These are phyloP conservation scores for Montifringilla adamsi DNA, from an alignment of 2,113 vertebrate species.

Conservation along the genomic window DNA sequence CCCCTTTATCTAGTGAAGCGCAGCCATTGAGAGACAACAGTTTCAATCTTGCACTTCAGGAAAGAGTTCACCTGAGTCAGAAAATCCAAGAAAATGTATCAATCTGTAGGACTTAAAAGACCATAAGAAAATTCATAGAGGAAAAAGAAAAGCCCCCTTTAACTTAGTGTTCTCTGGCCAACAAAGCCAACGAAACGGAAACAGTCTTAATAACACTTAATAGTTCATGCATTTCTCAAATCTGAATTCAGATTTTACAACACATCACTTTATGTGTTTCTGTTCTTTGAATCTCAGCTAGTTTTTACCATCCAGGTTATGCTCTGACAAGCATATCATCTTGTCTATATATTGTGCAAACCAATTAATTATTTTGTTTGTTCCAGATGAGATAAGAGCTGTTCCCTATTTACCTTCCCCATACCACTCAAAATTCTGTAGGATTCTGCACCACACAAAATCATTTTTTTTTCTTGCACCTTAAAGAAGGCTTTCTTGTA, in stretches of 20 bases:
- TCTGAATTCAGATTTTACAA: neutral
- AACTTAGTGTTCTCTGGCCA: neutral
- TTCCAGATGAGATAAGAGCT: neutral
- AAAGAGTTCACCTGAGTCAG: neutral
- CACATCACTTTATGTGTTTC: neutral
- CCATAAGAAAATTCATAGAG: neutral
- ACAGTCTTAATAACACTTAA: neutral
- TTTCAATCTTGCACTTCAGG: neutral
- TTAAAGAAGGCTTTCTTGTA: neutral
- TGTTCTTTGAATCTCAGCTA: neutral
- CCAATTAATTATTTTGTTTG: neutral
- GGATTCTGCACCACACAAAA: neutral
- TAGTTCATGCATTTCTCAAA: neutral
- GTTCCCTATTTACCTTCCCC: neutral
- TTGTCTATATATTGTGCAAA: neutral
- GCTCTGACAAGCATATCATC: neutral
- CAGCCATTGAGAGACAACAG: neutral
- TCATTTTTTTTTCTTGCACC: neutral
- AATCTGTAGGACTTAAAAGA: neutral
- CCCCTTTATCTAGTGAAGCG: neutral
- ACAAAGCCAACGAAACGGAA: neutral
- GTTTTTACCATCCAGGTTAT: neutral
- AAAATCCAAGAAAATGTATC: neutral
- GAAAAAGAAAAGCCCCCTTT: neutral
- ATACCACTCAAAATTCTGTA: neutral